Evolutionary conservation across 2,797 vertebrate species (phyloP).

Genomic region (Rhinatrema bivittatum): DNA sequence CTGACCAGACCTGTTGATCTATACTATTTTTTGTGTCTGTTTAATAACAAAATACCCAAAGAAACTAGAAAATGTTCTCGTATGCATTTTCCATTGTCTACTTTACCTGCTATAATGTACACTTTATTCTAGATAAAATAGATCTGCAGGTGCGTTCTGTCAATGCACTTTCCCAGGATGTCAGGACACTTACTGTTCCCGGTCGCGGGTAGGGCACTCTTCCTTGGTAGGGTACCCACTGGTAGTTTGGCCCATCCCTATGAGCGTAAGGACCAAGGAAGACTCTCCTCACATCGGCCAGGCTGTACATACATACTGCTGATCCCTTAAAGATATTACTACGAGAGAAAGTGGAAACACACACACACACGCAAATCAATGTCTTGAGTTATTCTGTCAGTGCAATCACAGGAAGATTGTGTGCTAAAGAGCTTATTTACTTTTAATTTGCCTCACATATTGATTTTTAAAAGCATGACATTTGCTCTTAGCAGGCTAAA

Average conservation of each 20-base stretch:
- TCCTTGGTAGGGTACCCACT: conserved; percentile 94
- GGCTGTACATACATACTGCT: conserved; percentile 93
- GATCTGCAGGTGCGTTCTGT: too few species aligned
- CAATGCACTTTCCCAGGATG: not conserved
- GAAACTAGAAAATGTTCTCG: too few species aligned
- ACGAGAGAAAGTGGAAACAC: conserved; percentile 15
- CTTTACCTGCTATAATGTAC: too few species aligned
- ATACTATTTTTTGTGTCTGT: too few species aligned
- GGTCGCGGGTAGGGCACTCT: conserved; percentile 93
- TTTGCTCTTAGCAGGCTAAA: conserved; percentile 8
- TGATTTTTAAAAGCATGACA: conserved; percentile 16
- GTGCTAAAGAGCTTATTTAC: conserved; percentile 3
- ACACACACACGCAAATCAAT: conserved; percentile 5
- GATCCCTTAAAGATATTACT: conserved; percentile 98
- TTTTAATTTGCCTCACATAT: conserved; percentile 16
- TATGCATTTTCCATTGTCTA: too few species aligned
- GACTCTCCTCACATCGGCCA: conserved; percentile 89
- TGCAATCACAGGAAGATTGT: not conserved
- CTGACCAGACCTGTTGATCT: too few species aligned
- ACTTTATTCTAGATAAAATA: too few species aligned
- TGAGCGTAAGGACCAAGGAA: conserved; percentile 95
- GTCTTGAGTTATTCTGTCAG: conserved; percentile 44
- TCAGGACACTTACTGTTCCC: conserved; percentile 79
- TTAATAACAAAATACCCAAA: too few species aligned
- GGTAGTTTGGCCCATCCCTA: conserved; percentile 91